Percentiles rank a stretch among this genome's conserved stretches.
Conservation (phyloP, 2,113 vertebrate species). For the Lophius piscatorius region DNA sequence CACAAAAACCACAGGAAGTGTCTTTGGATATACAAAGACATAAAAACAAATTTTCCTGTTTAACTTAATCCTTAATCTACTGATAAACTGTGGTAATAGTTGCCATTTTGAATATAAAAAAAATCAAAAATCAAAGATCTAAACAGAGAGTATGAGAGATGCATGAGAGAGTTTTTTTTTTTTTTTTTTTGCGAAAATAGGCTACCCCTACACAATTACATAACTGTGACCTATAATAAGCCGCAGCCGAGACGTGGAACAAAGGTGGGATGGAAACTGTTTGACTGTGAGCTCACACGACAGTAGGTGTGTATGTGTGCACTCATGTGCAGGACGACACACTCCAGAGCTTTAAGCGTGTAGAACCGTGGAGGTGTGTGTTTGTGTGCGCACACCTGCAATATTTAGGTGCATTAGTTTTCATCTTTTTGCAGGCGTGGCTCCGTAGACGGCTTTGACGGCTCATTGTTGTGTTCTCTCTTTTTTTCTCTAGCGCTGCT, state of each 20-base stretch:
- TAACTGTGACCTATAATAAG: slow-evolving; percentile 71
- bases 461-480: slow-evolving; percentile 59
- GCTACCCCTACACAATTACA: slow-evolving; percentile 72
- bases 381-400: slow-evolving; percentile 45
- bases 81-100: too few relatives aligned
- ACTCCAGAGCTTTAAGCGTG: slow-evolving; percentile 52
- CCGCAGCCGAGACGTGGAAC: slow-evolving; percentile 60
- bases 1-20: too few relatives aligned
- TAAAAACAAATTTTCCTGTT: too few relatives aligned
- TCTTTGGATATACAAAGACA: too few relatives aligned
- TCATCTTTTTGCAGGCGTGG: slow-evolving; percentile 47
- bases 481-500: slow-evolving; percentile 45
- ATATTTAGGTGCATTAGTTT: slow-evolving; percentile 61
- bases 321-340: slow-evolving; percentile 57
- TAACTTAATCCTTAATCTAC: too few relatives aligned
- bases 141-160: neutral
- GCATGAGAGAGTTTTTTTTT: slow-evolving; percentile 2
- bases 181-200: too few relatives aligned
- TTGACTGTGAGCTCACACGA: slow-evolving; percentile 11
- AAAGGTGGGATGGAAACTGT: slow-evolving; percentile 77
- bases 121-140: too few relatives aligned
- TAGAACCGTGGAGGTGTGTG: slow-evolving; percentile 50
- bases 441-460: slow-evolving; percentile 47
- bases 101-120: too few relatives aligned
- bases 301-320: slow-evolving; percentile 62